phyloP scores from a whole-genome alignment of 2,113 vertebrate species.

The Hydrolagus affinis region DNA sequence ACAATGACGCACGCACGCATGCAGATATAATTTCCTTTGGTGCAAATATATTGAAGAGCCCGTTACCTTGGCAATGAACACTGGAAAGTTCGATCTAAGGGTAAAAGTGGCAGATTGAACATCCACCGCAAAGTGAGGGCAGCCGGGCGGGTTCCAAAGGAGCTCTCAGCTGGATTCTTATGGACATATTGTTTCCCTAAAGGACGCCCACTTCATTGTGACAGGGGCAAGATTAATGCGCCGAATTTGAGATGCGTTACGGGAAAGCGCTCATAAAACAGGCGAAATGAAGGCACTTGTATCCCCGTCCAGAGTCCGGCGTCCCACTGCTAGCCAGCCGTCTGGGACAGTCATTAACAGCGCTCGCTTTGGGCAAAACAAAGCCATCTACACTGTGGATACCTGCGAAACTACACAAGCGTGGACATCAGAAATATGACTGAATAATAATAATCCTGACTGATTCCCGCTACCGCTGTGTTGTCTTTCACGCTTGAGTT shows the following conservation, averaged over 20 bases:
- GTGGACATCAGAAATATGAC: too few relatives aligned
- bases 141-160: not conserved
- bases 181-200: not conserved
- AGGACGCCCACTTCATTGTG: not conserved
- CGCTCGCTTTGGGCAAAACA: not conserved
- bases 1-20: not conserved
- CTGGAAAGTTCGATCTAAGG: not conserved
- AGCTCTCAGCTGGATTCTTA: not conserved
- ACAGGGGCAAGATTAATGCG: not conserved
- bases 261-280: not conserved
- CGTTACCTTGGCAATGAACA: not conserved
- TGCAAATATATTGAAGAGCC: not conserved
- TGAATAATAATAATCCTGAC: too few relatives aligned
- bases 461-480: too few relatives aligned
- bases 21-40: not conserved
- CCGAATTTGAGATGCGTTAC: not conserved
- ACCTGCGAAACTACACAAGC: too few relatives aligned
- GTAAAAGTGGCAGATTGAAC: not conserved
- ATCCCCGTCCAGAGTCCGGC: too few relatives aligned
- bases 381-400: too few relatives aligned
- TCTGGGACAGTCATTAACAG: not conserved
- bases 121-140: not conserved
- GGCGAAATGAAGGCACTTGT: too few relatives aligned
- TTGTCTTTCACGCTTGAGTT: too few relatives aligned
- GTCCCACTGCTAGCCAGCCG: not conserved